Conservation (phyloP, 2,888 invertebrate species). For the Tillus elongatus region DNA sequence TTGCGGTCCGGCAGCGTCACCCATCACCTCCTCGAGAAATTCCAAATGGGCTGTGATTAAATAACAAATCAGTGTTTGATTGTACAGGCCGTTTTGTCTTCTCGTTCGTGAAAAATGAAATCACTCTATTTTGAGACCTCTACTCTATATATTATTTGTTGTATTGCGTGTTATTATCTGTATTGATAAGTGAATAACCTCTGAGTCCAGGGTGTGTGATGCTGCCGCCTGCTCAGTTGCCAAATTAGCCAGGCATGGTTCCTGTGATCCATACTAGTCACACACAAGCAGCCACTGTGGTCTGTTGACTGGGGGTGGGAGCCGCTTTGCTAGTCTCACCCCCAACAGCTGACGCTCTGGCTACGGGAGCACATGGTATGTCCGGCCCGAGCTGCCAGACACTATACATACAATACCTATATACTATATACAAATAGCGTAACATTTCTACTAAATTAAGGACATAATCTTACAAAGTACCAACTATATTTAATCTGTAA, state of each 20-base stretch:
- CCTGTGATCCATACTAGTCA: slow-evolving; percentile 38
- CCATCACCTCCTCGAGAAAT: slow-evolving; percentile 48
- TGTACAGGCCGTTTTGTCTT: slow-evolving; percentile 61
- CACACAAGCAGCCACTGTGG: too few relatives aligned
- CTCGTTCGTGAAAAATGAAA: slow-evolving; percentile 42
- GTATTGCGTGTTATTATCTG: slow-evolving; percentile 32
- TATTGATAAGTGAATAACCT: slow-evolving; percentile 13
- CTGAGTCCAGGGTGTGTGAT: slow-evolving; percentile 23
- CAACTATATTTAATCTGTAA: slow-evolving; percentile 48
- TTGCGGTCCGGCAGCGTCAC: slow-evolving; percentile 29
- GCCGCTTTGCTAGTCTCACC: too few relatives aligned
- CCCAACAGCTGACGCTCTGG: too few relatives aligned
- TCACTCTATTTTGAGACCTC: slow-evolving; percentile 39
- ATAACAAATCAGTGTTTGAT: slow-evolving; percentile 55
- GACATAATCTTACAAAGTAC: slow-evolving; percentile 52
- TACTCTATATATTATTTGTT: slow-evolving; percentile 32
- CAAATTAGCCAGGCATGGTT: slow-evolving; percentile 36
- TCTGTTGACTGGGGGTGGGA: too few relatives aligned
- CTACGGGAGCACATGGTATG: slow-evolving; percentile 18
- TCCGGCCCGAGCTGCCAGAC: slow-evolving; percentile 6
- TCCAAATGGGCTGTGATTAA: slow-evolving; percentile 77
- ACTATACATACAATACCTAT: slow-evolving; percentile 12
- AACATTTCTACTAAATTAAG: slow-evolving; percentile 42
- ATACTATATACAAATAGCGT: slow-evolving; percentile 37
- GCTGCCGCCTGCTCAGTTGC: slow-evolving; percentile 31